Evolutionary conservation across 2,113 vertebrate genomes (phyloP), one percentile per base, ranked within the genome.

Genomic region (Chlamydotis undulata): DNA sequence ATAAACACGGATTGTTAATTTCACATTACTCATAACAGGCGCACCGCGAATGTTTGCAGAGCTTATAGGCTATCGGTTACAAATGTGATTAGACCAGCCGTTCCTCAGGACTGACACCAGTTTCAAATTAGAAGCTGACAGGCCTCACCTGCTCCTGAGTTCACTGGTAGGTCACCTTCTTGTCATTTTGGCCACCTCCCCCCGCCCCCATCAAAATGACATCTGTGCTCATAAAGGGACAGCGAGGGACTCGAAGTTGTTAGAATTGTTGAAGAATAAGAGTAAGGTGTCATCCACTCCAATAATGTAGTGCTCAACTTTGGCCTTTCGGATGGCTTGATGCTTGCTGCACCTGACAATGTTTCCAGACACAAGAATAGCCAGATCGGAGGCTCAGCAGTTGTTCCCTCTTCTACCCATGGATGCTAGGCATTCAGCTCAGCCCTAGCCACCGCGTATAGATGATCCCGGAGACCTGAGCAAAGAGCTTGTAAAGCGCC

Each of bases 41-140:
- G 50, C 85, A 89, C 89, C 65, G 55, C 61, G 89, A 97, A 97
- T 95, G 96, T 97, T 91, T 97, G 83, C 86, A 49, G 97, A 61
- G 94, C 96, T 97, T 95, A 90, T 55, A 88, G 96, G 96, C 63
- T 98, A 97, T 98, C 97, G 93, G 97, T 97, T 97, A 98, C 98
- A 97, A 97, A 98, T 96, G 96, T 97, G 98, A 98, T 98, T 97
- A 97, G 93, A 89, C 88, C 93, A 96, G 94, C 93, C 98, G 97
- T 98, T 98, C 93, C 95, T 98, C 97, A 98, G 94, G 92, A 92
- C 97, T 98, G 98, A 98, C 98, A 98, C 95, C 87, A 93, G 94
- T 97, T 98, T 97, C 98, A 98, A 98, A 98, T 99, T 98, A 99
- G 98, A 98, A 98, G 96, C 97, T 97, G 98, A 98, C 98, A 97